Evolutionary conservation across 2,113 vertebrate species (phyloP).

Genomic region (Lophura nycthemera): DNA sequence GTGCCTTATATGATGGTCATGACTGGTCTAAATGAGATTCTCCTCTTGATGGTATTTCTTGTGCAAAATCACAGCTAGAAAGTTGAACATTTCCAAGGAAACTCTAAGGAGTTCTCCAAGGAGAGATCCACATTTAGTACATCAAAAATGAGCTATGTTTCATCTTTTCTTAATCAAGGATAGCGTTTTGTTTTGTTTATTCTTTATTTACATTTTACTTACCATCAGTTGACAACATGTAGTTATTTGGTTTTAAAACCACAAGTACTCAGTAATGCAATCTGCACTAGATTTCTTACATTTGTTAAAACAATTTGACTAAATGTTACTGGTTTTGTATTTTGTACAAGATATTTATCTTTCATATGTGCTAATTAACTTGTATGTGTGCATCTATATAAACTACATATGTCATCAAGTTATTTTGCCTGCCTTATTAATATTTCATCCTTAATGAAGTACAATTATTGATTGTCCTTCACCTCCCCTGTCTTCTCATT

Average conservation of each 20-base stretch:
- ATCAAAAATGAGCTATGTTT: background rate
- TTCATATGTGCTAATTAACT: background rate
- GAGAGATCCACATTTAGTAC: background rate
- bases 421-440: background rate
- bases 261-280: background rate
- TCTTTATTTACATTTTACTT: background rate
- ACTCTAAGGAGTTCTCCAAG: background rate
- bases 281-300: background rate
- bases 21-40: background rate
- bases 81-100: background rate
- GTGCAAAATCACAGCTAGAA: background rate
- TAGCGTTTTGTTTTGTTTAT: background rate
- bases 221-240: background rate
- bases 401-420: background rate
- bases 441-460: accelerated
- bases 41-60: background rate
- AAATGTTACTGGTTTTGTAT: background rate
- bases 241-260: background rate
- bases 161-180: background rate
- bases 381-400: background rate
- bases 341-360: background rate
- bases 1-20: background rate
- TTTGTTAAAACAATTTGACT: background rate
- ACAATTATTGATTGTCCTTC: background rate
- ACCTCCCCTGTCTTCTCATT: background rate